Evolutionary conservation across 2,888 invertebrate species (phyloP), one percentile per base, ranked within the genome.

Genomic region (Diploptera punctata): DNA sequence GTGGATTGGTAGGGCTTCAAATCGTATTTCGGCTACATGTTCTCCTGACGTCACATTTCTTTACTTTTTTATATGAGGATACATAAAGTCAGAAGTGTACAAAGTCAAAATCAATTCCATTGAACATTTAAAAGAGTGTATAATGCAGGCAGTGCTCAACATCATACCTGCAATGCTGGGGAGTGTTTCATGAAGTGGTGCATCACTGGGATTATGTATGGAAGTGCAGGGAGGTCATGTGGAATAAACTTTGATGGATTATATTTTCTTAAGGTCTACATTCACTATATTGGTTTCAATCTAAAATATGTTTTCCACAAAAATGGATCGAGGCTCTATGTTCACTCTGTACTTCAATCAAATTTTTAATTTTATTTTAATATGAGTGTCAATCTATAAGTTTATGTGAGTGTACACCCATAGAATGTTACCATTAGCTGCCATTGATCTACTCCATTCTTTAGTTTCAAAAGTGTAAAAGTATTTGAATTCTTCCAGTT

Each of bases 141-240:
- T 52, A 2, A 19, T n/a, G 52, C 52, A 52, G 2, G 52, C 19
- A 21, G 52, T 10, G 21, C 52, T 52, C 52, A 4, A 52, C 52
- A 19, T 38, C 57, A 18, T 21, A 10, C 9, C 57, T 57, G 2
- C 57, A 57, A 57, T 57, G 57, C 21, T 19, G 9, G 57, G n/a
- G 19, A 19, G 57, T 57, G 57, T 57, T 57, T 57, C 57, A 26
- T 21, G 19, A 57, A 57, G 19, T 19, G 2, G 57, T 57, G 57
- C 57, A 26, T 57, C 57, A 21, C 57, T 57, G 57, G 21, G 57
- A 57, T 19, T 57, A 26, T 13, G 3, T 13, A 21, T 13, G 9
- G 57, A 57, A 7, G 26, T 7, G 3, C 57, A 5, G 10, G 57
- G 57, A 3, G 21, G 57, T 19, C 26, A 21, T 57, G 19, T 57